phyloP scores from a whole-genome alignment of 1,140 invertebrate genomes.

The Temnothorax nylanderi region DNA sequence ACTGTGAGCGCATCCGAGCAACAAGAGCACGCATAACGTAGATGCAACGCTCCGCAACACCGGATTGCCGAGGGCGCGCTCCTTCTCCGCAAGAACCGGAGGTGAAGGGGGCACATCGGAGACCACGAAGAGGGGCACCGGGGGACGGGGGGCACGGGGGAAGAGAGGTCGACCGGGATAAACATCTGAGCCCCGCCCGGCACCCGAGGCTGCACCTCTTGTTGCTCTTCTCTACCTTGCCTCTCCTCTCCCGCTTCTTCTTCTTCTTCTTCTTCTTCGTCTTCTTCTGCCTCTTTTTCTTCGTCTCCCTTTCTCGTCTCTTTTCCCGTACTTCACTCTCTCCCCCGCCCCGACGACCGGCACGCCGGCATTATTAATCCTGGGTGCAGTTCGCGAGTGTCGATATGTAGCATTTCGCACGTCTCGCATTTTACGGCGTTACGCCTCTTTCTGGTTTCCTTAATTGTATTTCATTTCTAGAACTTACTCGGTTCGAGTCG shows the following conservation, averaged over 20 bases:
- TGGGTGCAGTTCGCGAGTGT: conserved; percentile 50
- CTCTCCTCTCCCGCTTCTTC: conserved; percentile 76
- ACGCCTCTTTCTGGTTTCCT: conserved; percentile 70
- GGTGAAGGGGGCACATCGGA: conserved; percentile 75
- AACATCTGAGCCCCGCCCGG: conserved; percentile 85
- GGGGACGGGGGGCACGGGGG: conserved; percentile 69
- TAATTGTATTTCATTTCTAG: conserved; percentile 68
- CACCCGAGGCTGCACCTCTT: conserved; percentile 83
- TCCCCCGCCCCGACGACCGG: conserved; percentile 41
- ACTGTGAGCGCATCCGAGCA: conserved; percentile 79
- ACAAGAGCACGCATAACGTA: conserved; percentile 82
- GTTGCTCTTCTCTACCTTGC: conserved; percentile 79
- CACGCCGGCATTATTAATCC: conserved; percentile 71
- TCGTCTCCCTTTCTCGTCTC: conserved; percentile 57
- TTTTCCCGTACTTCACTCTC: conserved; percentile 62
- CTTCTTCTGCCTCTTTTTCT: conserved; percentile 69
- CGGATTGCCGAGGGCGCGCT: conserved; percentile 82
- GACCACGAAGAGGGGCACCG: conserved; percentile 70
- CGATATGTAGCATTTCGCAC: conserved; percentile 71
- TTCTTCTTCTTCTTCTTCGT: conserved; percentile 73
- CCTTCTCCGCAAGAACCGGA: conserved; percentile 76
- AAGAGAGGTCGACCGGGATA: conserved; percentile 85
- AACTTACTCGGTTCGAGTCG: conserved; percentile 33
- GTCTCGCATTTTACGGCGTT: conserved; percentile 68
- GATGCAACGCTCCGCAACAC: conserved; percentile 77